phyloP scores from a whole-genome alignment of 2,113 vertebrate genomes.

The Actenoides hombroni region DNA sequence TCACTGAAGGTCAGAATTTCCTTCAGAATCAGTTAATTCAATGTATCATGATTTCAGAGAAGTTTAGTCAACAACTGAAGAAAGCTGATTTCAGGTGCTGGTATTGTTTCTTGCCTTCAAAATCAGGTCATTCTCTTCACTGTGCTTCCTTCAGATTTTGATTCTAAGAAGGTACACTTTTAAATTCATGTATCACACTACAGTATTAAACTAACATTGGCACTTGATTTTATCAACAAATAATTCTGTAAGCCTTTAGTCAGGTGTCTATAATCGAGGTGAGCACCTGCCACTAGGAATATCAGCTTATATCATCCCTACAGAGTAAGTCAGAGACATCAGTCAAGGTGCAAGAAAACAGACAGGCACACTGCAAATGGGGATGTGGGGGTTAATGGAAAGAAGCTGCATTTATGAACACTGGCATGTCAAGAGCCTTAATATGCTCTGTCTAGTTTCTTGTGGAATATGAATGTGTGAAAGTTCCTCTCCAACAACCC shows the following conservation, averaged over 20 bases:
- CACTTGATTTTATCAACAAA: not conserved
- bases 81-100: conserved; percentile 54
- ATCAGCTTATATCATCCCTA: not conserved
- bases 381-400: not conserved
- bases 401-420: not conserved
- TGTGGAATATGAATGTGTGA: not conserved
- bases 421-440: not conserved
- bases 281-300: not conserved
- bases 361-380: not conserved
- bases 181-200: conserved; percentile 34
- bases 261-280: not conserved
- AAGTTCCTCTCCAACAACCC: not conserved
- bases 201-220: conserved; percentile 22
- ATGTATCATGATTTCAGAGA: conserved; percentile 51
- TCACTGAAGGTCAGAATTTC: conserved; percentile 59
- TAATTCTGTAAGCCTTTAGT: not conserved
- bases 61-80: conserved; percentile 54
- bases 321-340: not conserved
- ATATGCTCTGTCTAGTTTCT: not conserved
- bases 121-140: conserved; percentile 59
- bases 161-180: conserved; percentile 54
- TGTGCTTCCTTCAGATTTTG: conserved; percentile 58
- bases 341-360: conserved; percentile 14
- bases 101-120: conserved; percentile 54
- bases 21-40: conserved; percentile 59